Percentiles rank a stretch among this genome's conserved stretches.
phyloP scores from a whole-genome alignment of 2,888 invertebrate species.

The Cremastinae sp. region DNA sequence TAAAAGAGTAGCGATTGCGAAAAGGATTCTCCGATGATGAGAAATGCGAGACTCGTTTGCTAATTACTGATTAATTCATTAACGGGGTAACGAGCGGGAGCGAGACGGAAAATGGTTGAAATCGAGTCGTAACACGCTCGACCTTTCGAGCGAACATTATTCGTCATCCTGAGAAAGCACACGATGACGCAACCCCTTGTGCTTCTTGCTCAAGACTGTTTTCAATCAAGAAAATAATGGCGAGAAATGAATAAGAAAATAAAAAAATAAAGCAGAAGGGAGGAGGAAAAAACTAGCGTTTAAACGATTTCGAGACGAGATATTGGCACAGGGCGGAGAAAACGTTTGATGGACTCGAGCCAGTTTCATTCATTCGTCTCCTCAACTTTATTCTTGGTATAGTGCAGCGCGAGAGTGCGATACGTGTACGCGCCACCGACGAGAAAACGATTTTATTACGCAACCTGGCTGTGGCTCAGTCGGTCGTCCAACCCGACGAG shows the following conservation, averaged over 20 bases:
- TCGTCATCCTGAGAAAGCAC: not conserved
- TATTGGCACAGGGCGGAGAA: not conserved
- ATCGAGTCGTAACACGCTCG: slow-evolving; percentile 20
- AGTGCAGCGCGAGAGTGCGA: not conserved
- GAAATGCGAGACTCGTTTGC: slow-evolving; percentile 18
- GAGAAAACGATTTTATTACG: slow-evolving; percentile 14
- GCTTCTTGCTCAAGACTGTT: not conserved
- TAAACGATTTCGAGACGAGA: not conserved
- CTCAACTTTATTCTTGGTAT: slow-evolving; percentile 15
- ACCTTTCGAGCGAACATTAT: slow-evolving; percentile 41
- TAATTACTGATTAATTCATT: slow-evolving; percentile 47
- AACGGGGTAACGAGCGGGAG: not conserved
- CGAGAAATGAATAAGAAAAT: not conserved
- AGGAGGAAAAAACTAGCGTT: not conserved
- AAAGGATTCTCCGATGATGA: not conserved
- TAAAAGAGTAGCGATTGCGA: not conserved
- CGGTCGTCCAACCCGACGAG: slow-evolving; percentile 62
- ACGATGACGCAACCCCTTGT: not conserved
- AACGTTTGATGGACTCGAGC: slow-evolving; percentile 70
- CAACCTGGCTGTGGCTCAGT: slow-evolving; percentile 22
- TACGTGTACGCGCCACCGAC: slow-evolving; percentile 10
- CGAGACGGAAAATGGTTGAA: not conserved
- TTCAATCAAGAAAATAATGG: not conserved
- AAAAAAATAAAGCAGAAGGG: not conserved
- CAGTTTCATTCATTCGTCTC: slow-evolving; percentile 74